phyloP scores from a whole-genome alignment of 2,113 vertebrate species.

The Philantomba maxwellii region DNA sequence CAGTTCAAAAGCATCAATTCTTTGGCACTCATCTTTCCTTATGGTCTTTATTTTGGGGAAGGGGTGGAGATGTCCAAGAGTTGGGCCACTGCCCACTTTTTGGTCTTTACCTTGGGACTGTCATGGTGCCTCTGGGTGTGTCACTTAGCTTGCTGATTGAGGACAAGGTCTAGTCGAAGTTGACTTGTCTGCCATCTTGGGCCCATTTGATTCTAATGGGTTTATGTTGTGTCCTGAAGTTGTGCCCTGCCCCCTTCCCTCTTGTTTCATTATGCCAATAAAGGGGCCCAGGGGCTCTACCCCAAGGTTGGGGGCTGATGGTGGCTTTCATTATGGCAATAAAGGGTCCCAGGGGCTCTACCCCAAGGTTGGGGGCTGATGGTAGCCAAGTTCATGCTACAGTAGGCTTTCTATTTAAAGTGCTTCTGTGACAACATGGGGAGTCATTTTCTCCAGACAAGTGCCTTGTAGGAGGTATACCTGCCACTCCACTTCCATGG shows the following conservation, averaged over 20 bases:
- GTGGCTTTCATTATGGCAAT: not conserved
- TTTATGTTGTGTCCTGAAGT: not conserved
- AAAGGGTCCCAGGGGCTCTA: too few relatives aligned
- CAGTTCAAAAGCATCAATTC: not conserved
- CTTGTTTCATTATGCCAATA: not conserved
- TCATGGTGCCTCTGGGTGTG: not conserved
- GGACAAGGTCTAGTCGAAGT: not conserved
- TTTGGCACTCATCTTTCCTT: not conserved
- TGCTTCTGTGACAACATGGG: not conserved
- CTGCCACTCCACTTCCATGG: not conserved
- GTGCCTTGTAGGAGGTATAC: too few relatives aligned
- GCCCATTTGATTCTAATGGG: not conserved
- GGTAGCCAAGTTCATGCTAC: too few relatives aligned
- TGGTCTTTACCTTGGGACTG: not conserved
- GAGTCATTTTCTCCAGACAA: not conserved
- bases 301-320: too few relatives aligned
- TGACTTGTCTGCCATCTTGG: not conserved
- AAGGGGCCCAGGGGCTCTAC: not conserved
- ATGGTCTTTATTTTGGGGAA: not conserved
- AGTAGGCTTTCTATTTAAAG: not conserved
- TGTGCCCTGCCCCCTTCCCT: not conserved
- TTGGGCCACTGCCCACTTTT: not conserved
- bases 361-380: fast-evolving
- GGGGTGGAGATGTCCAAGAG: not conserved
- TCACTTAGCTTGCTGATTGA: not conserved